Conservation (phyloP, 2,113 vertebrate genomes). For the Scomber japonicus region DNA sequence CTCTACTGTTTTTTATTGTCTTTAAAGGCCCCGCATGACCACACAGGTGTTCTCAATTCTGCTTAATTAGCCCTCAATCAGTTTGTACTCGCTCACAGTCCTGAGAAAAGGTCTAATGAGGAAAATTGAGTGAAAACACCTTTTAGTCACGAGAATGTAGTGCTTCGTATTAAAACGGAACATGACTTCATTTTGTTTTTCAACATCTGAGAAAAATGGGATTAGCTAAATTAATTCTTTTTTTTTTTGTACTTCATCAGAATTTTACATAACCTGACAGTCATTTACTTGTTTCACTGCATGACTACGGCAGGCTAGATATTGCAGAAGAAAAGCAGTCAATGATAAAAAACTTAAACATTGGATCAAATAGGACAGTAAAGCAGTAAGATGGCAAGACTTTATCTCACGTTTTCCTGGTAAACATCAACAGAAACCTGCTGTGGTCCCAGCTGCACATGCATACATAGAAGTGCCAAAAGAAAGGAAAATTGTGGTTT, state of each 20-base stretch:
- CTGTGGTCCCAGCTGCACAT: conserved; percentile 18
- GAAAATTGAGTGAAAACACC: conserved; percentile 15
- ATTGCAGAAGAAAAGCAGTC: neutral
- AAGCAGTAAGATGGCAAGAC: neutral
- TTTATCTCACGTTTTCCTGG: neutral
- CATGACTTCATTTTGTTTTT: neutral
- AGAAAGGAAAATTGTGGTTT: conserved; percentile 1
- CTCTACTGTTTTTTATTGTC: neutral
- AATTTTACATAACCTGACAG: neutral
- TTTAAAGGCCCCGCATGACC: neutral
- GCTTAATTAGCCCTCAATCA: neutral
- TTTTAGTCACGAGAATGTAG: neutral
- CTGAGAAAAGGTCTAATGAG: neutral
- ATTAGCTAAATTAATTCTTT: neutral
- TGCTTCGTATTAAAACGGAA: neutral
- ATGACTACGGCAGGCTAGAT: neutral
- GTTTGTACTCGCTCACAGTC: neutral
- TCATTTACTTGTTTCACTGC: neutral
- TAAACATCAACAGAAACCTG: conserved; percentile 26
- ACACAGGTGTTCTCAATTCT: neutral
- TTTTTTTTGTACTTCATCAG: neutral
- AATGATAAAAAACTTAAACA: neutral
- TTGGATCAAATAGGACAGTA: neutral
- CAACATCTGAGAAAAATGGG: neutral
- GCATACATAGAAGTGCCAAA: conserved; percentile 26